Conservation (phyloP, 1,140 invertebrate species). For the Microplitis mediator region DNA sequence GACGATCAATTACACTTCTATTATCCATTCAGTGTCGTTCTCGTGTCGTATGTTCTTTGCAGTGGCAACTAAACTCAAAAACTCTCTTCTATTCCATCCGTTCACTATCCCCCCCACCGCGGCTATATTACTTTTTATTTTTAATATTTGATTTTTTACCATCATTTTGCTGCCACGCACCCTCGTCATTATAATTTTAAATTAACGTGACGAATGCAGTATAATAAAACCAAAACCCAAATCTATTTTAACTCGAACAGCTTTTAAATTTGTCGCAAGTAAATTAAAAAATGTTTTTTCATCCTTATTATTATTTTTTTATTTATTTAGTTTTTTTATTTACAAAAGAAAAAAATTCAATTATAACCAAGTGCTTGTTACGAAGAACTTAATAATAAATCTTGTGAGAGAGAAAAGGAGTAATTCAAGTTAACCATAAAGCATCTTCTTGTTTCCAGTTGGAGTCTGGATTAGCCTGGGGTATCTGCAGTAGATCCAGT, state of each 20-base stretch:
- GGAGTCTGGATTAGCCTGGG: neutral
- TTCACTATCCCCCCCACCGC: neutral
- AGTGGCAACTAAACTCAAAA: neutral
- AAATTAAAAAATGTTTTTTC: too few species aligned
- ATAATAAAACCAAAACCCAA: too few species aligned
- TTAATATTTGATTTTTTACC: too few species aligned
- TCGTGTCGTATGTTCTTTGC: neutral
- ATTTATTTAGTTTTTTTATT: too few species aligned
- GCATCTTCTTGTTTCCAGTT: constrained; percentile 4
- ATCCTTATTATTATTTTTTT: too few species aligned
- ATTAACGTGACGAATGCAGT: too few species aligned
- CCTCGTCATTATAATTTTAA: too few species aligned
- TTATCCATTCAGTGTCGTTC: constrained; percentile 10
- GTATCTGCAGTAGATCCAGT: constrained; percentile 1
- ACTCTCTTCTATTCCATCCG: neutral
- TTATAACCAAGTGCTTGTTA: constrained; percentile 4
- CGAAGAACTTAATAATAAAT: neutral
- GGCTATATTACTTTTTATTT: neutral
- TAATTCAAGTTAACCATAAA: constrained; percentile 2
- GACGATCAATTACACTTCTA: constrained; percentile 23
- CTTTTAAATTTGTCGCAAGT: too few species aligned
- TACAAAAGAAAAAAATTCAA: neutral
- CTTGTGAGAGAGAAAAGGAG: neutral
- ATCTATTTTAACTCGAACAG: too few species aligned
- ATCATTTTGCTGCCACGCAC: too few species aligned